Percentiles rank a stretch among this genome's conserved stretches.
Conservation (phyloP, 1,140 invertebrate genomes). For the Euura saliciscinereae region DNA sequence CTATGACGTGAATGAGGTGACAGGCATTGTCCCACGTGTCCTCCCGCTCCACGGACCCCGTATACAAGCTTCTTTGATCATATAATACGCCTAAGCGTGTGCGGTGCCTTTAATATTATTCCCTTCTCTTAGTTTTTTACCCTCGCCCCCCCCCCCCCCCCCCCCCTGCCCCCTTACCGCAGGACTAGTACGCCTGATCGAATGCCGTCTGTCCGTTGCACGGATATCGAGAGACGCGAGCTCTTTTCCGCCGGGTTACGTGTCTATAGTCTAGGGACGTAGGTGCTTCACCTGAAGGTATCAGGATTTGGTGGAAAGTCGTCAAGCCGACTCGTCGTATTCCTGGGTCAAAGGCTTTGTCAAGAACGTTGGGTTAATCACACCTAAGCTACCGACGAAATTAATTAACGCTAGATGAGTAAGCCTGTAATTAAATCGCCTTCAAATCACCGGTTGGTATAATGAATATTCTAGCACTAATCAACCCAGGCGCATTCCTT, state of each 20-base stretch:
- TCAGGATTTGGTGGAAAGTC: background rate
- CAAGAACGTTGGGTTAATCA: constrained; percentile 35
- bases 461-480: constrained; percentile 45
- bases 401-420: constrained; percentile 46
- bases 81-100: constrained; percentile 28
- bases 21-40: constrained; percentile 52
- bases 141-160: background rate
- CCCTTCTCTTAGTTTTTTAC: background rate
- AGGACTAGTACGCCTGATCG: no score
- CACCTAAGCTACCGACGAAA: constrained; percentile 42
- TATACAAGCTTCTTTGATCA: constrained; percentile 42
- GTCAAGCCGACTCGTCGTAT: constrained; percentile 1
- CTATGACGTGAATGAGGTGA: constrained; percentile 56
- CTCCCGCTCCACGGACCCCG: constrained; percentile 25
- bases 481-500: constrained; percentile 29
- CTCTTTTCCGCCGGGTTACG: no score
- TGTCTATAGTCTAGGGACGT: background rate
- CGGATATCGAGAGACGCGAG: no score
- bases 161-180: background rate
- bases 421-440: constrained; percentile 47
- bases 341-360: background rate
- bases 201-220: no score
- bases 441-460: constrained; percentile 40
- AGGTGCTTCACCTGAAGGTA: background rate
- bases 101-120: constrained; percentile 28